phyloP scores from a whole-genome alignment of 2,797 vertebrate species.

The Nothura maculosa region DNA sequence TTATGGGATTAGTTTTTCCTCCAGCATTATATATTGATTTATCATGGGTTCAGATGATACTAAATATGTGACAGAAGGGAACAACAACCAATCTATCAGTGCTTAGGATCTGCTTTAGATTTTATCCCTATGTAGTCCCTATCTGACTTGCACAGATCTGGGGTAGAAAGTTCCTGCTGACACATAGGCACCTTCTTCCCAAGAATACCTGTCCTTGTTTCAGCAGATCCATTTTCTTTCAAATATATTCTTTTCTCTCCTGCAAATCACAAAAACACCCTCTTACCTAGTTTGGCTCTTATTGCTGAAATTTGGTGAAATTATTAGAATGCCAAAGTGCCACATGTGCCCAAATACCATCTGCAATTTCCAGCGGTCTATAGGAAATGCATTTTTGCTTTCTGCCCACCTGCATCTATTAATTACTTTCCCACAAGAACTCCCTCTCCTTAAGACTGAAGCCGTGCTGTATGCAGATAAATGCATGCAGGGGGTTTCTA shows the following conservation, averaged over 20 bases:
- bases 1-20: background rate
- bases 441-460: conserved; percentile 51
- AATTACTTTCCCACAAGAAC: conserved; percentile 76
- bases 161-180: background rate
- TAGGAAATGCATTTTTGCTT: conserved; percentile 48
- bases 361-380: conserved; percentile 42
- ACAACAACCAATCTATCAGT: background rate
- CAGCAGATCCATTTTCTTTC: background rate
- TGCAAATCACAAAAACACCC: background rate
- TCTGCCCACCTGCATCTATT: conserved; percentile 75
- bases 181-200: background rate
- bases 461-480: conserved; percentile 65
- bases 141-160: background rate
- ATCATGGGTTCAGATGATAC: background rate
- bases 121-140: background rate
- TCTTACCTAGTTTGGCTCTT: background rate
- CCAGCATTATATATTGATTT: background rate
- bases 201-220: background rate
- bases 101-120: background rate
- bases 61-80: background rate
- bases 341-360: background rate
- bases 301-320: conserved; percentile 18
- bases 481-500: conserved; percentile 67
- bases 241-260: background rate
- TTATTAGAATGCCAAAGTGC: conserved; percentile 58